Base-by-base conservation (phyloP, 2,888 invertebrate species). In the Dioctria linearis region DNA sequence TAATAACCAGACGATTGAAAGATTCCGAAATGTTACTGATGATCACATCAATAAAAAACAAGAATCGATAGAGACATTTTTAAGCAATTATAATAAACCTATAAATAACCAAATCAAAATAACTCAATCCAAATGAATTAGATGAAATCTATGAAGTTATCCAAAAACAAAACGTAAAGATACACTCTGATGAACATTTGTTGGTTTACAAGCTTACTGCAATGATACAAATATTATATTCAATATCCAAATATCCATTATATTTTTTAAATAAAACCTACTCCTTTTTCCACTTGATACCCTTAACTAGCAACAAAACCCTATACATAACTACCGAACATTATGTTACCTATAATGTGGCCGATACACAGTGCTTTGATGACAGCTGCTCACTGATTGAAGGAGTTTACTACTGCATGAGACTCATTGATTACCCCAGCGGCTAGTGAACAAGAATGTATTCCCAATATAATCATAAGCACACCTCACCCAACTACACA, bases 321-420 rank as follows among this genome's bases (percentile, higher is more conserved):
- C n/a, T 49, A 43, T 40, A 42, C 42, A 49, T 63, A 51, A 71
- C 40, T 8, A 66, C 66, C 42, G 40, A 66, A 66, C 42, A 39
- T 13, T 66, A 66, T 13, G 5, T 66, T 39, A 13, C 42, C n/a
- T 11, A 40, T 3, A 42, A 43, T 4, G 13, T 40, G 13, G 9
- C 40, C 43, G 66, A 66, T 13, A 40, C 25, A 40, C 66, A 40
- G 11, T 43, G 40, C 43, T 66, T 66, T 40, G 40, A 66, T 4
- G 66, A 66, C 2, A 43, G 5, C 8, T 66, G 66, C 42, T 9
- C 66, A 13, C 11, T 42, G 4, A 42, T 66, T 2, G 66, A 66
- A n/a, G 66, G 42, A 66, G 43, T 43, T 66, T 66, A 66, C n/a
- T 66, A 66, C 11, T 66, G 66, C 66, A 66, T 40, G 42, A 11